phyloP scores from a whole-genome alignment of 2,888 invertebrate genomes.

The Anthophora plumipes region DNA sequence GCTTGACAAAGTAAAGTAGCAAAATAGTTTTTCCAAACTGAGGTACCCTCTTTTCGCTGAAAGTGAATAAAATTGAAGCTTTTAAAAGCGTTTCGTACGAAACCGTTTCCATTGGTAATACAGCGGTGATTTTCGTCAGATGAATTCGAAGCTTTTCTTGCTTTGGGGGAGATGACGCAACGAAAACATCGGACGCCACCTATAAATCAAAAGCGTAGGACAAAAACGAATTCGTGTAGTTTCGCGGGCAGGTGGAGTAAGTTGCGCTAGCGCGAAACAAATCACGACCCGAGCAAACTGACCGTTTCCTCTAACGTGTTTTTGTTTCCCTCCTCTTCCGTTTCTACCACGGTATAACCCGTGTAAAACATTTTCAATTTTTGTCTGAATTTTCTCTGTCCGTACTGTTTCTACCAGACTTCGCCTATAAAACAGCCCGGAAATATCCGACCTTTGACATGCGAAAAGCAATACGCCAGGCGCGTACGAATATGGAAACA shows the following conservation, averaged over 20 bases:
- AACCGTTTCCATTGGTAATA: not conserved
- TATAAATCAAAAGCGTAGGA: slow-evolving; percentile 5
- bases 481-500: not conserved
- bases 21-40: too few species aligned
- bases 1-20: too few species aligned
- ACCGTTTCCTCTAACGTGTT: slow-evolving; percentile 19
- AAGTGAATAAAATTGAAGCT: too few species aligned
- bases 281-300: slow-evolving; percentile 30
- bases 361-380: slow-evolving; percentile 21
- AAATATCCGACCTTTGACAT: slow-evolving; percentile 1
- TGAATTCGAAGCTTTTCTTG: too few species aligned
- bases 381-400: slow-evolving; percentile 8
- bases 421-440: slow-evolving; percentile 2
- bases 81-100: too few species aligned
- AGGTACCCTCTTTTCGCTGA: too few species aligned
- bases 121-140: not conserved
- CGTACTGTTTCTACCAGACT: not conserved
- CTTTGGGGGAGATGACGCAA: not conserved
- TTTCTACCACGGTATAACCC: slow-evolving; percentile 7
- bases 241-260: slow-evolving; percentile 11
- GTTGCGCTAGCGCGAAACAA: not conserved
- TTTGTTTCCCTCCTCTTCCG: not conserved
- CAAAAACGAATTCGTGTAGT: slow-evolving; percentile 1
- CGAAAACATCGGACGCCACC: not conserved
- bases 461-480: not conserved